Evolutionary conservation across 2,113 vertebrate species (phyloP), one percentile per base, ranked within the genome.

Genomic region (Verasper variegatus): DNA sequence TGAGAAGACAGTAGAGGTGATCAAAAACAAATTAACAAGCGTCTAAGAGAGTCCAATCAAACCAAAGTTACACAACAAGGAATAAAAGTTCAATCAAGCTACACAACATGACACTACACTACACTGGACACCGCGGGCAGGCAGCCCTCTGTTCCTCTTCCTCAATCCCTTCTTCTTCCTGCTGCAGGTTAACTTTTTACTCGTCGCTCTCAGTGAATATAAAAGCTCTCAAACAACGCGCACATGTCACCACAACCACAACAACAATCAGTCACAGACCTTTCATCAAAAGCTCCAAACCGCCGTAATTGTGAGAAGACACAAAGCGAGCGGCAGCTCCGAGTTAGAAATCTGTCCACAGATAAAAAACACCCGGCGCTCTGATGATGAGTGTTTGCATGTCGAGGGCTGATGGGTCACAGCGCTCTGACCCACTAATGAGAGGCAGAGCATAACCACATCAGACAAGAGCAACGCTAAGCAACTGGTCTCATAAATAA

Each of bases 401-500:
- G 61, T 56, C 3, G 42, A 70, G 26, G 62, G 78, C 42, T 68
- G 81, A 67, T 37, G 54, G 83, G 85, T 88, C 82, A 58, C 74
- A 42, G 71, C 45, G 11, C 71, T 66, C 65, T 73, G 82, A 86
- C 84, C 87, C 71, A 57, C 82, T 81, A 89, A 86, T 76, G 76
- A 89, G 89, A 83, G 67, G 47, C 70, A 71, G 75, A 83, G 62
- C 26, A n/a, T 69, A 80, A 80, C 76, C 78, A 49, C 82, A 84
- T 78, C 79, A 83, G 85, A 90, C 84, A 76, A 74, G 69, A 83
- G 85, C 61, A 31, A 72, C n/a, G 52, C 71, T 68, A 72, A 88
- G 77, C 60, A 84, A 80, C 70, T 23, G 76, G 42, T 74, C 63
- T 45, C 42, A 82, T 90, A 81, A 86, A 86, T 88, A 83, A 86